Conservation (phyloP, 1,140 invertebrate genomes). For the Drosophila lacteicornis region DNA sequence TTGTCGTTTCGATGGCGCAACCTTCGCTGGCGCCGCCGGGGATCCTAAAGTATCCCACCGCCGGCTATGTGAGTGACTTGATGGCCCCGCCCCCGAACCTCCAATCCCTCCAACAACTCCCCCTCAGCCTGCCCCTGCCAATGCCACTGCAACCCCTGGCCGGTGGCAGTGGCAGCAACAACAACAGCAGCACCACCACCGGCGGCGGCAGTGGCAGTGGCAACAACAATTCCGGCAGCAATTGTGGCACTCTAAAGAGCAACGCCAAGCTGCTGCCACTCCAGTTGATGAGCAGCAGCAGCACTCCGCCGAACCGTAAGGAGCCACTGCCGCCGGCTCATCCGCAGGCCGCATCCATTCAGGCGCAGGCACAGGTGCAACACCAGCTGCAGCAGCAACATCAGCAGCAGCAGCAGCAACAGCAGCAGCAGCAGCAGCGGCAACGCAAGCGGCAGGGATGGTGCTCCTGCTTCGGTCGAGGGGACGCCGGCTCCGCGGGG, state of each 20-base stretch:
- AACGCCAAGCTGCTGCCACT: constrained; percentile 68
- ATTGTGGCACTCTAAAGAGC: constrained; percentile 70
- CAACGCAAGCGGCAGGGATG: constrained; percentile 61
- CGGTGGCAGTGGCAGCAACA: constrained; percentile 32
- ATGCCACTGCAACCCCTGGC: neutral
- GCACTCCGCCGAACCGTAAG: constrained; percentile 39
- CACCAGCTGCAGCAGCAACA: constrained; percentile 34
- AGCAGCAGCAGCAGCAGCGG: constrained; percentile 39
- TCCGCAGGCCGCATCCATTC: constrained; percentile 28
- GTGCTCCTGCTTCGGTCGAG: constrained; percentile 63
- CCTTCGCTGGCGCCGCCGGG: constrained; percentile 27
- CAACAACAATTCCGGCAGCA: constrained; percentile 29
- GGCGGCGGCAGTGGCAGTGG: constrained; percentile 4
- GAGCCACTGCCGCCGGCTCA: constrained; percentile 47
- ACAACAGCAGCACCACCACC: constrained; percentile 8
- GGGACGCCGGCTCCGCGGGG: constrained; percentile 3
- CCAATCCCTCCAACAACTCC: constrained; percentile 7
- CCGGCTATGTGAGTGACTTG: constrained; percentile 32
- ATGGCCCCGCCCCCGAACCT: constrained; percentile 32
- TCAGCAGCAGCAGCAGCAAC: constrained; percentile 49
- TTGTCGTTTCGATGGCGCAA: constrained; percentile 31
- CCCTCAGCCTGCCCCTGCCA: constrained; percentile 15
- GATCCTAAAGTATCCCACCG: constrained; percentile 28
- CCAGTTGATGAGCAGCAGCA: constrained; percentile 49
- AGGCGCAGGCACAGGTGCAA: constrained; percentile 32